phyloP scores from a whole-genome alignment of 64 coral and sea anemone species.

The Platygyra sinensis region DNA sequence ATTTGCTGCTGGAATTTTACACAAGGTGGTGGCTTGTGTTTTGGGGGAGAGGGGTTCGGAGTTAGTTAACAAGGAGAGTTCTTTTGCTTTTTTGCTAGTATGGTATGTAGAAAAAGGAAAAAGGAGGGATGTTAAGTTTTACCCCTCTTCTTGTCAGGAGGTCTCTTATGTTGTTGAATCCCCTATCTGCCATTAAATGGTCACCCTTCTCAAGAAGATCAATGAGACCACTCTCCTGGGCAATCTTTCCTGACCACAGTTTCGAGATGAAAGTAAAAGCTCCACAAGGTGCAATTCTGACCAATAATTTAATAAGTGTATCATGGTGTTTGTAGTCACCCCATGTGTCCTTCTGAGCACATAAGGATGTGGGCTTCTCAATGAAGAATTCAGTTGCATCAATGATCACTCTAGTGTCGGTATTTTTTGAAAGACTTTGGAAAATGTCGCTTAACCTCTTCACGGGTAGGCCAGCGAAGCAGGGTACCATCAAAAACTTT shows the following conservation, averaged over 20 bases:
- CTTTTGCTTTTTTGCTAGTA: slow-evolving; percentile 32
- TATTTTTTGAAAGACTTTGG: slow-evolving; percentile 29
- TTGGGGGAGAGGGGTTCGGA: not conserved
- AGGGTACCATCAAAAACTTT: slow-evolving; percentile 49
- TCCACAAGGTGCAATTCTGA: no score
- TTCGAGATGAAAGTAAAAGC: no score
- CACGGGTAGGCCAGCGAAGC: slow-evolving; percentile 26
- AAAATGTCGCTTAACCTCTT: slow-evolving; percentile 13
- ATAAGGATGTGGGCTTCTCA: slow-evolving; percentile 41
- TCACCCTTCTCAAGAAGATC: no score
- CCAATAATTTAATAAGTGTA: slow-evolving; percentile 29
- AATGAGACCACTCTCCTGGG: no score
- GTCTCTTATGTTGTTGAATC: slow-evolving; percentile 49
- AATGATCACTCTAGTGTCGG: slow-evolving; percentile 40
- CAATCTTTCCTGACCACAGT: no score
- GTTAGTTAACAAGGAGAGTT: slow-evolving; percentile 22
- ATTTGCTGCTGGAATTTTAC: slow-evolving; percentile 35
- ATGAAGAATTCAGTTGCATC: slow-evolving; percentile 50
- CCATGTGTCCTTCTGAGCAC: slow-evolving; percentile 34
- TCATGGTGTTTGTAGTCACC: slow-evolving; percentile 51
- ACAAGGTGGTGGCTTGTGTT: slow-evolving; percentile 41
- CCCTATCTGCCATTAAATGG: no score
- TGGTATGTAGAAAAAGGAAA: slow-evolving; percentile 18
- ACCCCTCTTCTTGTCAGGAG: slow-evolving; percentile 28
- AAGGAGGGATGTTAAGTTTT: slow-evolving; percentile 29